A percentile compares a stretch with the other conserved stretches of the same genome.
Conservation (phyloP, 2,888 invertebrate genomes). For the Fragum sueziense region DNA sequence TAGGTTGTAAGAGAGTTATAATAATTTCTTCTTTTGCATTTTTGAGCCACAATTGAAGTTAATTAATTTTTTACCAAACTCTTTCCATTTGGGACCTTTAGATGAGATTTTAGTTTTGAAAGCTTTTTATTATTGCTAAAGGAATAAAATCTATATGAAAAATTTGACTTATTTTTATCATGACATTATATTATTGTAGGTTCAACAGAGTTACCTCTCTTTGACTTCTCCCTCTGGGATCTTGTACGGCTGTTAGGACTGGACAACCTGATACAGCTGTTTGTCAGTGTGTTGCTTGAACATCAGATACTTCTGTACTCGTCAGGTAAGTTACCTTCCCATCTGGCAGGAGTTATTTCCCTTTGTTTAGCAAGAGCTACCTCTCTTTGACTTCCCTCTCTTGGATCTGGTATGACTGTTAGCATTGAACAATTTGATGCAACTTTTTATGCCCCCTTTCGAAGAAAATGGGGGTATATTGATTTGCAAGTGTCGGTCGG, state of each 20-base stretch:
- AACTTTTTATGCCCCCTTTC: conserved; percentile 97
- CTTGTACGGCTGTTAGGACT: conserved; percentile 95
- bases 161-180: too few relatives aligned
- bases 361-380: conserved; percentile 90
- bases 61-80: too few relatives aligned
- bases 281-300: conserved; percentile 97
- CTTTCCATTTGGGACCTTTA: too few relatives aligned
- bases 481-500: too few relatives aligned
- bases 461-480: too few relatives aligned
- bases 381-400: conserved; percentile 96
- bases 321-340: conserved; percentile 86
- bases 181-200: conserved; percentile 15
- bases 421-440: conserved; percentile 95
- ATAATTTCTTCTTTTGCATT: too few relatives aligned
- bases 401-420: conserved; percentile 93
- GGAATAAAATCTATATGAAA: too few relatives aligned
- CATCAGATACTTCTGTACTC: conserved; percentile 98
- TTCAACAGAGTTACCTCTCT: conserved; percentile 5
- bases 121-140: too few relatives aligned
- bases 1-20: too few relatives aligned
- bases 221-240: conserved; percentile 90
- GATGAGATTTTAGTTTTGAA: too few relatives aligned
- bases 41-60: too few relatives aligned
- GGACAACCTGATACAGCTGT: conserved; percentile 95
- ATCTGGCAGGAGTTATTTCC: conserved; percentile 56